Conservation (phyloP, 1,140 invertebrate species). For the Brachystomella parvula region DNA sequence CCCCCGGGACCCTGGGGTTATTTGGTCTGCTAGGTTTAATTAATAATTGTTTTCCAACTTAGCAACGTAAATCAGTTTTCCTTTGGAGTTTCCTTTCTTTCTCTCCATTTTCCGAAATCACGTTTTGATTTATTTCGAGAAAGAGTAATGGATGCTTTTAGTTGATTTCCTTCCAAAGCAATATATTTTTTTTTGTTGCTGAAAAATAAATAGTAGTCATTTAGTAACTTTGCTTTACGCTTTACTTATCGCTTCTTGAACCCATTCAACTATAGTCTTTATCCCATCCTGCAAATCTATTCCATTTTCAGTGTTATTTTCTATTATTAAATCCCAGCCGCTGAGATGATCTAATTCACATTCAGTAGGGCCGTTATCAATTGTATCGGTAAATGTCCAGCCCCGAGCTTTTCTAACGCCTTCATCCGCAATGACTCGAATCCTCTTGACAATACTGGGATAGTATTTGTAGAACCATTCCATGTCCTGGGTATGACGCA, state of each 20-base stretch:
- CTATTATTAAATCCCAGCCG: slow-evolving; percentile 54
- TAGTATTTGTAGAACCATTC: slow-evolving; percentile 69
- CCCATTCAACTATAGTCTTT: slow-evolving; percentile 18
- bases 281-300: slow-evolving; percentile 12
- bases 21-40: too few species aligned
- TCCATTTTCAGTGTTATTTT: slow-evolving; percentile 46
- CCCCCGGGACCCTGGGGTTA: too few species aligned
- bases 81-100: too few species aligned
- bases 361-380: slow-evolving; percentile 64
- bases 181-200: neutral
- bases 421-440: slow-evolving; percentile 61
- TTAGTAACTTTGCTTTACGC: neutral
- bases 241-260: slow-evolving; percentile 1
- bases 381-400: slow-evolving; percentile 52
- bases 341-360: slow-evolving; percentile 60
- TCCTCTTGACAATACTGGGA: slow-evolving; percentile 52
- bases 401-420: slow-evolving; percentile 60
- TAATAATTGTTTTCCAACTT: neutral
- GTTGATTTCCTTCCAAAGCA: too few species aligned
- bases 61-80: neutral
- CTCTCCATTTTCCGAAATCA: neutral
- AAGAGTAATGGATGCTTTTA: too few species aligned
- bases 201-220: neutral
- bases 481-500: slow-evolving; percentile 74
- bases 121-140: neutral